These are phyloP conservation scores for Coleophora deauratella DNA, from an alignment of 2,888 invertebrate species.

Conservation along the genomic window DNA sequence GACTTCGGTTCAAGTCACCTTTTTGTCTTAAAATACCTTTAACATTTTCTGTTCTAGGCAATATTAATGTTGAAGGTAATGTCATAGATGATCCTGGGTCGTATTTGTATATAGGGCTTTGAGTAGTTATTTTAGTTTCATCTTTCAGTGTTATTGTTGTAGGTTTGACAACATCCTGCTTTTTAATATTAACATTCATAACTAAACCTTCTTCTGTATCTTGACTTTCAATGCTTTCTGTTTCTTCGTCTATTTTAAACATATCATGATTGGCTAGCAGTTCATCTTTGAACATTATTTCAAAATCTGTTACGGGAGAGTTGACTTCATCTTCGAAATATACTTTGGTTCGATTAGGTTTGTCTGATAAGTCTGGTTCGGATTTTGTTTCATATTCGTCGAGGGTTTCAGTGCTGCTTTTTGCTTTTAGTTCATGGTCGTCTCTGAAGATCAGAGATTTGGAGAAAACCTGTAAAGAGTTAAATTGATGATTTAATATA, in stretches of 20 bases:
- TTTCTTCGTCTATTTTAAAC: slow-evolving; percentile 68
- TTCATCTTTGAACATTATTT: slow-evolving; percentile 72
- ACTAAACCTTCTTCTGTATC: slow-evolving; percentile 59
- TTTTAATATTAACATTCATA: slow-evolving; percentile 56
- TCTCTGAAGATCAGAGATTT: slow-evolving; percentile 69
- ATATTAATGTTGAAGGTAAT: slow-evolving; percentile 44
- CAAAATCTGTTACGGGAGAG: slow-evolving; percentile 66
- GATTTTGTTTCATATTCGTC: slow-evolving; percentile 64
- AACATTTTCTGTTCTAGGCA: slow-evolving; percentile 59
- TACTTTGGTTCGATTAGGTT: slow-evolving; percentile 62
- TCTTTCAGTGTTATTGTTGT: slow-evolving; percentile 62
- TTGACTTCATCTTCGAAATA: slow-evolving; percentile 68
- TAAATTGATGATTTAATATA: no score
- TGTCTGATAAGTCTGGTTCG: slow-evolving; percentile 55
- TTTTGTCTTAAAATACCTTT: slow-evolving; percentile 54
- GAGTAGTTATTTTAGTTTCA: slow-evolving; percentile 60
- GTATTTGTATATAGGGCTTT: slow-evolving; percentile 50
- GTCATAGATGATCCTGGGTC: slow-evolving; percentile 47
- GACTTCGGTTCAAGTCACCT: slow-evolving; percentile 44
- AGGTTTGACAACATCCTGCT: slow-evolving; percentile 60
- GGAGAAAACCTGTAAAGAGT: slow-evolving; percentile 66
- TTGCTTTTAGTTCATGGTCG: slow-evolving; percentile 51
- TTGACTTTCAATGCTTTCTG: slow-evolving; percentile 51
- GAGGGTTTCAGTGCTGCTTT: slow-evolving; percentile 42
- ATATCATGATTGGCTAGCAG: slow-evolving; percentile 50